Conservation (phyloP, 2,888 invertebrate species). For the Platypus cylindrus region DNA sequence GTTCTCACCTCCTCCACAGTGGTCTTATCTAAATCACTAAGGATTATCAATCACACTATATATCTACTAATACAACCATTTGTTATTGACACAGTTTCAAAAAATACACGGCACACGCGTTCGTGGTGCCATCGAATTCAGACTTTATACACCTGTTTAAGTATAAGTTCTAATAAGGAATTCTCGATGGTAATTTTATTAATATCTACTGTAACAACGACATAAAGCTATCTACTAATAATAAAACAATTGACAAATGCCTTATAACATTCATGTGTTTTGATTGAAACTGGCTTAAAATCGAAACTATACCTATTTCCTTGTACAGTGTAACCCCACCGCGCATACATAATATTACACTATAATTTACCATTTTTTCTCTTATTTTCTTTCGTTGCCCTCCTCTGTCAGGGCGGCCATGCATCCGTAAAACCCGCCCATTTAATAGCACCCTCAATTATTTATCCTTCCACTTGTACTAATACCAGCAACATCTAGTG, state of each 20-base stretch:
- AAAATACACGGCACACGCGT: constrained; percentile 19
- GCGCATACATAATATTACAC: constrained; percentile 34
- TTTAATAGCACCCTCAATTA: constrained; percentile 38
- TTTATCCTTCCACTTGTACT: too few species aligned
- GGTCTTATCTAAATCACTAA: too few species aligned
- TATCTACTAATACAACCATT: too few species aligned
- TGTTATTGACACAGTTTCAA: constrained; percentile 17
- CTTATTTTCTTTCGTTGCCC: constrained; percentile 35
- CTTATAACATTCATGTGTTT: constrained; percentile 36
- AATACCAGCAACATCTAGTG: constrained; percentile 24
- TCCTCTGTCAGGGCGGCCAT: constrained; percentile 38
- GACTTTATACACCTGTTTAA: too few species aligned
- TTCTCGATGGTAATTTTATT: too few species aligned
- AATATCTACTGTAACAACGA: too few species aligned
- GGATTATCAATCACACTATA: too few species aligned
- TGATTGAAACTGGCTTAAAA: constrained; percentile 40
- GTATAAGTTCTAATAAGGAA: too few species aligned
- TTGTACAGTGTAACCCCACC: constrained; percentile 30
- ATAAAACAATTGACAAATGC: constrained; percentile 23
- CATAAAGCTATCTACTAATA: too few species aligned
- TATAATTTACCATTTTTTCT: constrained; percentile 36
- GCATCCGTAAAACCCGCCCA: constrained; percentile 39
- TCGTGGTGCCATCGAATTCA: constrained; percentile 15
- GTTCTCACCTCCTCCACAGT: constrained; percentile 9
- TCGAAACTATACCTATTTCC: constrained; percentile 23